Base-by-base conservation (phyloP, 2,888 invertebrate genomes). In the Desoria tigrina region DNA sequence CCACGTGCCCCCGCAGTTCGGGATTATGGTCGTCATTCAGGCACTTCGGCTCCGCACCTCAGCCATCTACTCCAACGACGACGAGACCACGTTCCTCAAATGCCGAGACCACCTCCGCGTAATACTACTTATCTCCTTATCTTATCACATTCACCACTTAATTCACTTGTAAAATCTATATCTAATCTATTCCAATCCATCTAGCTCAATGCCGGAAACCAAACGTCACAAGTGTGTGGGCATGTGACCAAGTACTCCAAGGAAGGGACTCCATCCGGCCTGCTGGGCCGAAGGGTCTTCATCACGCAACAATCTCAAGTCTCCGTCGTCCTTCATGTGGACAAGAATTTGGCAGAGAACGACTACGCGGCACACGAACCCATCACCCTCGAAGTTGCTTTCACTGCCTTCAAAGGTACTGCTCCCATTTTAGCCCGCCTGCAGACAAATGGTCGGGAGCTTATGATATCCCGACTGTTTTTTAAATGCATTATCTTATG, bases 1-100 rank as follows among this genome's bases (percentile, higher is more conserved):
- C 1, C 49, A 50, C 26, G 65, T 65, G 14, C 68, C 68, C 2
- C 45, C 58, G 21, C 62, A 58, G 2, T 60, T 61, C 32, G 71
- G 71, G 42, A 57, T 71, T 23, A 68, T 71, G 68, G 71, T 66
- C 9, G 66, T 71, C 16, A 61, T 71, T 37, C 71, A 71, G 32
- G 64, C 63, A 11, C 53, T 68, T 2, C 50, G 68, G 21, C 58
- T 71, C 2, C 51, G 71, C 26, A 71, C 64, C 1, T 55, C 61
- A 37, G 61, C 55, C 21, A 63, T 65, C 23, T 68, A 65, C 45
- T 68, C 68, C 18, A 59, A 62, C 24, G 42, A 53, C 9, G 63
- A 65, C 24, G 68, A 68, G 32, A 65, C 65, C n/a, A 68, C 64
- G 2, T 63, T 60, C 42, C 54, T 68, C 9, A 68, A 68, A 28